Evolutionary conservation across 1,140 invertebrate species (phyloP).

Genomic region (Macrocentrus cingulum): DNA sequence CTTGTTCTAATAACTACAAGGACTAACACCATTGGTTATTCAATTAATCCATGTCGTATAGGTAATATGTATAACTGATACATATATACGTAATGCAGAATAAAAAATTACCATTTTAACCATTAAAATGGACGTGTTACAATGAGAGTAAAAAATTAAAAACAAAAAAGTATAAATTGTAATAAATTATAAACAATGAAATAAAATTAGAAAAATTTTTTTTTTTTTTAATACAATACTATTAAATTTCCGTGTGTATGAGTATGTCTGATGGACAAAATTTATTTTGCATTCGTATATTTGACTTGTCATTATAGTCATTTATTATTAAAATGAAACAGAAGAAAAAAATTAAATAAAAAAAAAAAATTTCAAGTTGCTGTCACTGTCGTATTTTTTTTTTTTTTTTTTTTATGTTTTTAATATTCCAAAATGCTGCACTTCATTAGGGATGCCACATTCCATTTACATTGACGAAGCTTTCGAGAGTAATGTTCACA

Average conservation of each 20-base stretch:
- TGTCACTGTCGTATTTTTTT: conserved; percentile 35
- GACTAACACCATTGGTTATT: conserved; percentile 52
- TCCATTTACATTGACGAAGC: conserved; percentile 60
- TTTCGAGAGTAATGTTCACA: conserved; percentile 51
- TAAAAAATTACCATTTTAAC: no score
- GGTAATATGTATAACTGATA: conserved; percentile 40
- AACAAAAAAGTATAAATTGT: neutral
- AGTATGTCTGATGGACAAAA: no score
- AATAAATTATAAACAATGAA: neutral
- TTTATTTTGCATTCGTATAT: conserved; percentile 3
- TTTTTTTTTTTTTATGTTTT: conserved; percentile 36
- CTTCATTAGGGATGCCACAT: conserved; percentile 57
- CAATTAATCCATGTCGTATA: conserved; percentile 36
- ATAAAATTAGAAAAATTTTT: neutral
- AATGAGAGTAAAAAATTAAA: neutral
- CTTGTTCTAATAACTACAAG: conserved; percentile 56
- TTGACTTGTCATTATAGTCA: conserved; percentile 17
- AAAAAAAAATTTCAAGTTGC: conserved; percentile 20
- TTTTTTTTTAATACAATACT: no score
- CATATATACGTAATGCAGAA: conserved; percentile 37
- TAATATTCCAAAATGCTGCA: conserved; percentile 52
- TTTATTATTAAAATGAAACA: conserved; percentile 6
- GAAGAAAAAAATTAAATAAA: no score
- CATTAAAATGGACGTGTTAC: no score
- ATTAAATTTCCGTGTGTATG: no score